Evolutionary conservation across 2,888 invertebrate species (phyloP), one percentile per base, ranked within the genome.

Genomic region (Minunthozetes semirufus): DNA sequence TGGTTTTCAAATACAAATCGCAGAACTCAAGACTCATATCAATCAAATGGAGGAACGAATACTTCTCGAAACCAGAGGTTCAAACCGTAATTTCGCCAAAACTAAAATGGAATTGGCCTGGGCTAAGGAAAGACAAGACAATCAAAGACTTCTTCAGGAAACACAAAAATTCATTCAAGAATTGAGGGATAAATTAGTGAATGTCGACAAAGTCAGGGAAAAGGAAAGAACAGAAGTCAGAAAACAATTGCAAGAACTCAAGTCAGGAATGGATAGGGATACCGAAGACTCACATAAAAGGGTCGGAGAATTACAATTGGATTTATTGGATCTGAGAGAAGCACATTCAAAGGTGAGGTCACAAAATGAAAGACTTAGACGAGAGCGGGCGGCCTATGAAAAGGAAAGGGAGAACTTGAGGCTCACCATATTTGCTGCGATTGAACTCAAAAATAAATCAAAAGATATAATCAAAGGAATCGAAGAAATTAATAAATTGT

Each of bases 41-140:
- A 92, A 92, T 81, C 92, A 92, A 88, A 87, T 93, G 80, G 94
- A 94, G 83, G 94, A 94, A 83, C 87, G 92, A 61, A 86, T 93
- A 73, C 85, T 94, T 38, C 89, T 89, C 19, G 76, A 77, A 1
- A 90, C 90, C 8, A 93, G 94, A 0, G 86, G 94, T 77, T 90
- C 92, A 0, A 79, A 78, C 9, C 90, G 93, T 81, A 89, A 93
- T 77, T 90, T 92, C 0, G 94, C 93, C 4, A 89, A 91, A 80
- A 92, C 94, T 1, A 88, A 91, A 73, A 89, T 94, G 87, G 94
- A 94, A 82, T 85, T 94, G 19, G 92, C 93, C 0, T 94, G 94
- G 94, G 93, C 93, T 81, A 94, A 93, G 82, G 94, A 94, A 83
- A 86, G 94, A 27, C 93, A 93, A 82, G 94, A 94, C 80, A 93